Percentiles rank a stretch among this genome's conserved stretches.
Evolutionary conservation across 2,113 vertebrate genomes (phyloP).

Genomic region (Cephalopterus ornatus): DNA sequence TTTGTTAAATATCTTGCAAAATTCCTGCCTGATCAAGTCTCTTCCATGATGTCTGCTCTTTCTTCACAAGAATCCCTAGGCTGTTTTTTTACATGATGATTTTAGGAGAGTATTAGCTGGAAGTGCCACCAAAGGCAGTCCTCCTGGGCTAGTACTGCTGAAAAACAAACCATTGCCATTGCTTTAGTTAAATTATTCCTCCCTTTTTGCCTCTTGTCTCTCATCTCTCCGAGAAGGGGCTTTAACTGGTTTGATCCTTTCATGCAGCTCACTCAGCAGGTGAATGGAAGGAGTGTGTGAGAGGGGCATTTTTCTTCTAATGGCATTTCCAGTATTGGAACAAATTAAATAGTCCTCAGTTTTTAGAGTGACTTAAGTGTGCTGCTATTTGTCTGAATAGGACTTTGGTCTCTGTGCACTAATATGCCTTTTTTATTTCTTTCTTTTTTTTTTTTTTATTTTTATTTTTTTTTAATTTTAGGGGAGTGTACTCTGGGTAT

Average conservation of each 20-base stretch:
- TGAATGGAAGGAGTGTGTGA: background rate
- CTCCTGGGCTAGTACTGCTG: background rate
- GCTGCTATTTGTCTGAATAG: background rate
- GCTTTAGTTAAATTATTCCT: background rate
- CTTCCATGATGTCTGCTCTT: background rate
- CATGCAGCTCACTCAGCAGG: background rate
- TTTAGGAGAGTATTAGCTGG: background rate
- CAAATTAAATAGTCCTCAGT: background rate
- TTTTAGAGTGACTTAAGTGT: background rate
- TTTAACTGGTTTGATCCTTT: background rate
- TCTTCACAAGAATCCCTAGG: background rate
- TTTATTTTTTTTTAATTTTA: background rate
- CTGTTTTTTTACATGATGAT: background rate
- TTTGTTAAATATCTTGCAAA: background rate
- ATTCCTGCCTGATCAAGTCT: background rate
- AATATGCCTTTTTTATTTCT: background rate
- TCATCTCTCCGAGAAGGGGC: background rate
- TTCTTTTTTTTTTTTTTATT: too few relatives aligned
- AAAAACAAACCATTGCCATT: background rate
- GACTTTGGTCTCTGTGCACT: background rate
- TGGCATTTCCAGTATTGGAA: background rate
- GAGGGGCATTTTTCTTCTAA: background rate
- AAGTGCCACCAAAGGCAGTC: background rate
- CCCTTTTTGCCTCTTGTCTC: accelerated
- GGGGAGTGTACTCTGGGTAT: accelerated